These are phyloP conservation scores for Boloria euphrosyne DNA, from an alignment of 2,888 invertebrate species.

Conservation along the genomic window DNA sequence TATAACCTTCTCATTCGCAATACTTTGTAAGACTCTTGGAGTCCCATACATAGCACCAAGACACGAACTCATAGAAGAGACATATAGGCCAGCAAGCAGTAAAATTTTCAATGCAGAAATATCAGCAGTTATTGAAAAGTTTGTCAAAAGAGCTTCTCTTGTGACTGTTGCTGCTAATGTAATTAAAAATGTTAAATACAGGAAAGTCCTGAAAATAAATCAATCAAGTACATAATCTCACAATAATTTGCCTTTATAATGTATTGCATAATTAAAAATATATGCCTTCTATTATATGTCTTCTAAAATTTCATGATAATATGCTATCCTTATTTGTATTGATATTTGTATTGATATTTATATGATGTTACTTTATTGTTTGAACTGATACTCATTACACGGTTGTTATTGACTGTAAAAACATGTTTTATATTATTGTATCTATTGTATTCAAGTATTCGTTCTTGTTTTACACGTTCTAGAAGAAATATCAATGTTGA, in stretches of 20 bases:
- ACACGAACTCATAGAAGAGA: slow-evolving; percentile 97
- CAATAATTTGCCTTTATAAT: background rate
- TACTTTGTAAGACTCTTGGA: slow-evolving; percentile 96
- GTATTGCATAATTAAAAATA: too few species aligned
- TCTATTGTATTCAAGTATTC: too few species aligned
- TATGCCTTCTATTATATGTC: too few species aligned
- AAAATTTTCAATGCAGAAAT: slow-evolving; percentile 92
- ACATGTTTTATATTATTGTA: too few species aligned
- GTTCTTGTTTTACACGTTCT: too few species aligned
- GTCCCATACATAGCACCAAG: slow-evolving; percentile 98
- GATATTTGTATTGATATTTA: too few species aligned
- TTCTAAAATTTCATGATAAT: too few species aligned
- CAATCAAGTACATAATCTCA: background rate
- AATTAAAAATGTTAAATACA: slow-evolving; percentile 94
- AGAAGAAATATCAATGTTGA: too few species aligned
- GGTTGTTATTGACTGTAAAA: too few species aligned
- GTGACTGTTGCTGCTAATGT: slow-evolving; percentile 95
- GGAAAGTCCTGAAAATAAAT: slow-evolving; percentile 85
- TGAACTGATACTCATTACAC: too few species aligned
- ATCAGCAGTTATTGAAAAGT: slow-evolving; percentile 96
- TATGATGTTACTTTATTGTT: too few species aligned
- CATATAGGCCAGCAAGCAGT: slow-evolving; percentile 95
- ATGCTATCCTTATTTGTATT: too few species aligned
- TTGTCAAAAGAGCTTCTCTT: slow-evolving; percentile 85
- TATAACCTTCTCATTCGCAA: slow-evolving; percentile 97